Evolutionary conservation across 1,140 invertebrate species (phyloP).

Genomic region (Wasmannia auropunctata): DNA sequence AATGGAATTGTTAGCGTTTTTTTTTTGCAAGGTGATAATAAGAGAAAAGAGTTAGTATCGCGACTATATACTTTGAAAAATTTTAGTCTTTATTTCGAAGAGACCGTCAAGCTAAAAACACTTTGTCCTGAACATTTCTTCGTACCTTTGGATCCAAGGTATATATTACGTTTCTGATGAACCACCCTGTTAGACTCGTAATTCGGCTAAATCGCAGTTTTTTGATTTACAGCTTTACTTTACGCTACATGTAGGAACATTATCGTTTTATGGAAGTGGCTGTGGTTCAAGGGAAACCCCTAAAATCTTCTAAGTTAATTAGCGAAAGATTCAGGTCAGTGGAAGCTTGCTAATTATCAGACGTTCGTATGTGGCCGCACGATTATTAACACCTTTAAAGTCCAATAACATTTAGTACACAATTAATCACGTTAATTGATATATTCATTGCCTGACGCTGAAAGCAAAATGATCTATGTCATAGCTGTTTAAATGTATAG

Average conservation of each 20-base stretch:
- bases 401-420: background rate
- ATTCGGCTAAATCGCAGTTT: background rate
- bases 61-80: background rate
- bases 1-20: background rate
- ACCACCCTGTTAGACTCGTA: background rate
- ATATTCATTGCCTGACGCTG: background rate
- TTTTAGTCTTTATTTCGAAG: background rate
- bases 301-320: background rate
- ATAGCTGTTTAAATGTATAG: background rate
- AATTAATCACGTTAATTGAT: background rate
- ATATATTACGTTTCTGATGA: background rate
- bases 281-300: background rate
- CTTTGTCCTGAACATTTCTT: slow-evolving; percentile 3
- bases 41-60: background rate
- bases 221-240: slow-evolving; percentile 16
- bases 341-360: background rate
- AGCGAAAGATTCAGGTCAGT: background rate
- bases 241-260: slow-evolving; percentile 22
- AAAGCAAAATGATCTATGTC: background rate
- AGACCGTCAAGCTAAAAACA: background rate
- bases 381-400: background rate
- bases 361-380: too few relatives aligned
- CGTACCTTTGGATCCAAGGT: background rate
- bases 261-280: background rate
- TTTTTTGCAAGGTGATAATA: background rate